phyloP scores from a whole-genome alignment of 2,113 vertebrate genomes.

The Oreochromis spilurus region DNA sequence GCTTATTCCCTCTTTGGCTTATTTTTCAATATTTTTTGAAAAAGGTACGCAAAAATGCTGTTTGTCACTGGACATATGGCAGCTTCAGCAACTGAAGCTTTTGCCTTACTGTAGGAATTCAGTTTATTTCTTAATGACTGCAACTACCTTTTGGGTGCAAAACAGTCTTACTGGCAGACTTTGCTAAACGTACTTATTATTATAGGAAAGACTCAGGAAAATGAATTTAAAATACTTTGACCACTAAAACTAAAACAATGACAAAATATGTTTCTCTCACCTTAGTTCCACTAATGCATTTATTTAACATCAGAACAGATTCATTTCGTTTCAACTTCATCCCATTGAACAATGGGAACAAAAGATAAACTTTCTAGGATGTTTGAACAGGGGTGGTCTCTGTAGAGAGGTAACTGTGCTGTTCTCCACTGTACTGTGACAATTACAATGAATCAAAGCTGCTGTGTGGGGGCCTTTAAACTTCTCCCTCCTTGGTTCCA shows the following conservation, averaged over 20 bases:
- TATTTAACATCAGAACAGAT: neutral
- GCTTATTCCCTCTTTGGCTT: neutral
- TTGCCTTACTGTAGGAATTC: neutral
- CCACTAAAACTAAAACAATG: neutral
- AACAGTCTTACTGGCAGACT: neutral
- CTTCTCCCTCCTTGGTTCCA: constrained; percentile 35
- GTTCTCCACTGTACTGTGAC: constrained; percentile 46
- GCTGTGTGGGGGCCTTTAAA: constrained; percentile 44
- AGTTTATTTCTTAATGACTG: neutral
- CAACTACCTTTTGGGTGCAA: neutral
- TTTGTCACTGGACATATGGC: neutral
- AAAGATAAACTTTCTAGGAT: neutral
- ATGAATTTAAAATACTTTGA: neutral
- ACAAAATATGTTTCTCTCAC: neutral
- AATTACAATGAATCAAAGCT: constrained; percentile 63
- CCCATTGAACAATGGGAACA: neutral
- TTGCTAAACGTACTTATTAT: neutral
- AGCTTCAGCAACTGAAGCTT: neutral
- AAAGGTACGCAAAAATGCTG: neutral
- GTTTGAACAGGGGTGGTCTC: constrained; percentile 15
- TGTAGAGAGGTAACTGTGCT: constrained; percentile 9
- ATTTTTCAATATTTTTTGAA: neutral
- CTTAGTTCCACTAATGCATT: neutral
- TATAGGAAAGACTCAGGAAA: neutral
- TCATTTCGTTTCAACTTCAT: neutral